A percentile compares a stretch with the other conserved stretches of the same genome.
These are phyloP conservation scores for Pristionchus arcanus DNA, from an alignment of 2,888 invertebrate species.

Conservation along the genomic window DNA sequence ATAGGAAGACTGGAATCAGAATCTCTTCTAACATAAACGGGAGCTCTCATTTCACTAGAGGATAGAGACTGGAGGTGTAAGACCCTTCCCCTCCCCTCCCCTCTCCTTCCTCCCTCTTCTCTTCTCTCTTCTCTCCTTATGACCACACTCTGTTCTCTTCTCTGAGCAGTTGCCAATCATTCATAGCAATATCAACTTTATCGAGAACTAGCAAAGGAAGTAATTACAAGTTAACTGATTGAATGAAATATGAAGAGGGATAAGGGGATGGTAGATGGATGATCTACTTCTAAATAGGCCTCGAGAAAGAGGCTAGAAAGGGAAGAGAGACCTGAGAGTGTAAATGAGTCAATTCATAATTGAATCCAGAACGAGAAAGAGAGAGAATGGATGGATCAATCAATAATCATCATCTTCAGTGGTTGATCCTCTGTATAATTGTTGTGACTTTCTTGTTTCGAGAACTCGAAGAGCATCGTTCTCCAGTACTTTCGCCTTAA, in stretches of 20 bases:
- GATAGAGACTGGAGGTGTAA: conserved; percentile 32
- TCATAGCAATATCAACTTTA: conserved; percentile 19
- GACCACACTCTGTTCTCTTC: conserved; percentile 39
- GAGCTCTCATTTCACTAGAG: conserved; percentile 44
- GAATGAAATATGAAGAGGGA: neutral
- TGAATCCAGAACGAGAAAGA: neutral
- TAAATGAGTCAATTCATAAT: conserved; percentile 34
- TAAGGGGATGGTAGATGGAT: neutral
- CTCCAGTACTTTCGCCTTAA: conserved; percentile 63
- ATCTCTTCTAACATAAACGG: conserved; percentile 52
- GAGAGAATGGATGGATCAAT: neutral
- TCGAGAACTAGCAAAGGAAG: neutral
- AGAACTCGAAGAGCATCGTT: conserved; percentile 64
- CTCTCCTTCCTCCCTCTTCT: neutral
- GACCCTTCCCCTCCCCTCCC: neutral
- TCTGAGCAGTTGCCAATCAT: conserved; percentile 27
- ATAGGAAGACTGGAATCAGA: conserved; percentile 51
- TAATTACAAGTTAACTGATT: conserved; percentile 47
- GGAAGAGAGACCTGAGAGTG: conserved; percentile 38
- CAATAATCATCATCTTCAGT: conserved; percentile 45
- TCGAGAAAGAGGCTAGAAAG: neutral
- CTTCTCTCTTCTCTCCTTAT: neutral
- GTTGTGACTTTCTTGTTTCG: conserved; percentile 57
- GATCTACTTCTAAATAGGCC: conserved; percentile 37
- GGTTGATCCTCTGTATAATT: conserved; percentile 21